phyloP scores from a whole-genome alignment of 2,113 vertebrate species.

The Stictonetta naevosa region DNA sequence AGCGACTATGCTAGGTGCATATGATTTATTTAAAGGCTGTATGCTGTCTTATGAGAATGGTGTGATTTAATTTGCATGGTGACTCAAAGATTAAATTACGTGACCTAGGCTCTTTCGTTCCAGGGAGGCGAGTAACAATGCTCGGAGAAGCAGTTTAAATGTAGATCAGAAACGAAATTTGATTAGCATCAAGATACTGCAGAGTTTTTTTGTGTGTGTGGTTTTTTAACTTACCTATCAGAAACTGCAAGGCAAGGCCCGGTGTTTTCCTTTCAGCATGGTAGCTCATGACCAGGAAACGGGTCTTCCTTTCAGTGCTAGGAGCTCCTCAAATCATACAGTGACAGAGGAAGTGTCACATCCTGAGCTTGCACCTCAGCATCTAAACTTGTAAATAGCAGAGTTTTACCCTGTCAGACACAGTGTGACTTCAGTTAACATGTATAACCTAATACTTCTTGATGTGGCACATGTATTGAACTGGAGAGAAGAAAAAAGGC shows the following conservation, averaged over 20 bases:
- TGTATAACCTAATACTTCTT: background rate
- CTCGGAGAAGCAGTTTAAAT: background rate
- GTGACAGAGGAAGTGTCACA: background rate
- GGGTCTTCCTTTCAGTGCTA: background rate
- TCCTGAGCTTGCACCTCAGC: background rate
- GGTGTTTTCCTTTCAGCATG: background rate
- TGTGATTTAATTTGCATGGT: slow-evolving; percentile 58
- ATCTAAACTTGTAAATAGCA: background rate
- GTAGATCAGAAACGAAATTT: background rate
- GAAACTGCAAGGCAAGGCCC: background rate
- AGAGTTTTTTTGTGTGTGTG: background rate
- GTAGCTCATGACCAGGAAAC: background rate
- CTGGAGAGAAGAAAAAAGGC: background rate
- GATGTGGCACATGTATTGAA: background rate
- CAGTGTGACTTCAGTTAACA: background rate
- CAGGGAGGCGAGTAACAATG: slow-evolving; percentile 5
- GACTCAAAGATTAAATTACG: slow-evolving; percentile 59
- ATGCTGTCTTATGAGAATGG: slow-evolving; percentile 16
- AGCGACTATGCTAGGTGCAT: background rate
- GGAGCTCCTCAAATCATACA: background rate
- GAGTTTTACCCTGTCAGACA: background rate
- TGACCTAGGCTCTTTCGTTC: slow-evolving; percentile 34
- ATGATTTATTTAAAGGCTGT: slow-evolving; percentile 19
- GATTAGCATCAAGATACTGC: background rate
- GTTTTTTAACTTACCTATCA: background rate